phyloP scores from a whole-genome alignment of 2,113 vertebrate genomes.

The Piaya cayana region DNA sequence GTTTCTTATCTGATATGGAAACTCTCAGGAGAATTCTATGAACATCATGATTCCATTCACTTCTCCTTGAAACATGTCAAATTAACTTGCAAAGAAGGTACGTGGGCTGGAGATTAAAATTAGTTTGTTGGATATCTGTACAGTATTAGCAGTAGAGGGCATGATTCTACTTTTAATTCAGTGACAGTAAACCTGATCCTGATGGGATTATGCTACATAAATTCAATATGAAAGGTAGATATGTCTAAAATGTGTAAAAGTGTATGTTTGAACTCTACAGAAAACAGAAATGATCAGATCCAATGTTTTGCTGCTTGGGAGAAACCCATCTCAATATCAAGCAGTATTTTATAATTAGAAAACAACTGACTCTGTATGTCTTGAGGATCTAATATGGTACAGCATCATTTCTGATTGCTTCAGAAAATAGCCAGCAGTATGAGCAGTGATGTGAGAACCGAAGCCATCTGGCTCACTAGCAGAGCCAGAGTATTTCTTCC shows the following conservation, averaged over 20 bases:
- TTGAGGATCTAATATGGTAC: constrained; percentile 21
- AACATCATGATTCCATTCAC: background rate
- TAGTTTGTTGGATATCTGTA: background rate
- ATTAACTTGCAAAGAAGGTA: constrained; percentile 59
- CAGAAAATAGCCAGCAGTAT: constrained; percentile 42
- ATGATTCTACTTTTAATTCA: background rate
- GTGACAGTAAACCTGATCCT: background rate
- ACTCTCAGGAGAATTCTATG: constrained; percentile 14
- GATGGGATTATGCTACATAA: background rate
- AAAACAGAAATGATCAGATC: background rate
- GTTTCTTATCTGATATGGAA: constrained; percentile 38
- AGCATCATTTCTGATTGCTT: constrained; percentile 44
- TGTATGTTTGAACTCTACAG: background rate
- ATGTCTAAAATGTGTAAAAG: background rate
- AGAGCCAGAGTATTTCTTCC: constrained; percentile 5
- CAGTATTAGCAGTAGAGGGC: background rate
- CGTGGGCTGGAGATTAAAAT: constrained; percentile 37
- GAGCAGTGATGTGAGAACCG: constrained; percentile 52
- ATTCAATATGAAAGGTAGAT: background rate
- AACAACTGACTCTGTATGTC: constrained; percentile 24
- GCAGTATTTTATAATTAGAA: constrained; percentile 22
- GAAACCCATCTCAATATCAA: background rate
- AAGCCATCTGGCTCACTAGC: constrained; percentile 29
- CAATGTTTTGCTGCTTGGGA: background rate
- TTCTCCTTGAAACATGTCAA: constrained; percentile 50